Conservation (phyloP, 2,797 vertebrate genomes). For the Ambastaia sidthimunki region DNA sequence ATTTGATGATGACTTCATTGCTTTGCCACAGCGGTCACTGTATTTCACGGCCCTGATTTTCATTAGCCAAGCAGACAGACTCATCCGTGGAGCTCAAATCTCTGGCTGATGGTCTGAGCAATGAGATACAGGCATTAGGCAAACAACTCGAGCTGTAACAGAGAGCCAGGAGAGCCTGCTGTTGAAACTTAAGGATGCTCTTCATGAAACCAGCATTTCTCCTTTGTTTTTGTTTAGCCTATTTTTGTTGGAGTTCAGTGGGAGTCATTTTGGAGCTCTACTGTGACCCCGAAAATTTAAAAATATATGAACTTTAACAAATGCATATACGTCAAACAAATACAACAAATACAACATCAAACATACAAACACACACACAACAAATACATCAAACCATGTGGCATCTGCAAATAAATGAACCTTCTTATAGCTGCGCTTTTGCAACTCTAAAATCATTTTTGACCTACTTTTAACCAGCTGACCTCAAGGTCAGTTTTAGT, state of each 20-base stretch:
- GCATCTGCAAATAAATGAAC: not conserved
- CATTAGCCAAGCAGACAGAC: conserved; percentile 74
- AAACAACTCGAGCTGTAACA: conserved; percentile 3
- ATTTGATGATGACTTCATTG: conserved; percentile 73
- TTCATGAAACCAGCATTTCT: not conserved
- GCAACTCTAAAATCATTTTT: not conserved
- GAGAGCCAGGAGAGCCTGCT: not conserved
- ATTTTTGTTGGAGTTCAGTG: not conserved
- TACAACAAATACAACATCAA: no score
- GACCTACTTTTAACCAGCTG: not conserved
- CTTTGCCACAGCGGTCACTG: conserved; percentile 80
- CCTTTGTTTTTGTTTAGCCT: not conserved
- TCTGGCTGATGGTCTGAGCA: conserved; percentile 16
- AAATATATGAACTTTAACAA: not conserved
- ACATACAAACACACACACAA: no score
- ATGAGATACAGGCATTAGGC: not conserved
- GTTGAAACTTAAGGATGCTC: not conserved
- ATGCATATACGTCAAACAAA: no score
- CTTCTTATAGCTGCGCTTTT: not conserved
- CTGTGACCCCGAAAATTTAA: not conserved
- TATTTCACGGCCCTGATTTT: conserved; percentile 81
- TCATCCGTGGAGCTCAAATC: conserved; percentile 24
- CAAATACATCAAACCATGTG: not conserved
- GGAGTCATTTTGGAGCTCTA: not conserved
- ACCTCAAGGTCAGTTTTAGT: not conserved